phyloP scores from a whole-genome alignment of 2,797 vertebrate genomes.

The Esox masquinongy region DNA sequence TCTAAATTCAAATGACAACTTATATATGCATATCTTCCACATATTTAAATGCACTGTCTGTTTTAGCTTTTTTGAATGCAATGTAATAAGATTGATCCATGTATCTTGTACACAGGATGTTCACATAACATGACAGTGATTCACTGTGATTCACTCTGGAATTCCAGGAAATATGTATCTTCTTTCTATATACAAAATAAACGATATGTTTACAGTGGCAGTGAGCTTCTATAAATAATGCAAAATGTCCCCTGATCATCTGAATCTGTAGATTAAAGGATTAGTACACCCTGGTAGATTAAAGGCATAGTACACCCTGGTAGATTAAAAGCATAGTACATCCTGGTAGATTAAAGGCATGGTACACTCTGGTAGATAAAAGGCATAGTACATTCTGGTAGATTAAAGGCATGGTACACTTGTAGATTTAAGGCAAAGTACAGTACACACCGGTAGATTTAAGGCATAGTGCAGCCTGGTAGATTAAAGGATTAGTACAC shows the following conservation, averaged over 20 bases:
- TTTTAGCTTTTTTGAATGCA: neutral
- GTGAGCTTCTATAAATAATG: conserved; percentile 22
- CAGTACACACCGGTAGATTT: no score
- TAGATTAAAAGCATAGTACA: no score
- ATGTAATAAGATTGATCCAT: conserved; percentile 38
- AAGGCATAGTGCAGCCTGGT: no score
- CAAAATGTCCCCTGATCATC: conserved; percentile 7
- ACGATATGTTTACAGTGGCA: conserved; percentile 8
- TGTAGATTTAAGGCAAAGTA: no score
- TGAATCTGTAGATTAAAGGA: conserved; percentile 3
- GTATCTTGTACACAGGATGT: conserved; percentile 20
- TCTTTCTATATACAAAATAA: conserved; percentile 30
- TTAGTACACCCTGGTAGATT: no score
- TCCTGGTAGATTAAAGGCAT: no score
- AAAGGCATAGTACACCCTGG: no score
- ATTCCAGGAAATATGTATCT: conserved; percentile 24
- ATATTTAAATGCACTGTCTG: neutral
- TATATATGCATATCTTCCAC: neutral
- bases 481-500: no score
- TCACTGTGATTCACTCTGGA: conserved; percentile 3
- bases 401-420: no score
- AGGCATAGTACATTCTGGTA: no score
- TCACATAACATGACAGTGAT: conserved; percentile 8
- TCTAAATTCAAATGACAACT: neutral
- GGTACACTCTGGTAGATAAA: no score